Percentiles rank a stretch among this genome's conserved stretches.
Evolutionary conservation across 2,113 vertebrate species (phyloP).

Genomic region (Erythrocercus mccallii): DNA sequence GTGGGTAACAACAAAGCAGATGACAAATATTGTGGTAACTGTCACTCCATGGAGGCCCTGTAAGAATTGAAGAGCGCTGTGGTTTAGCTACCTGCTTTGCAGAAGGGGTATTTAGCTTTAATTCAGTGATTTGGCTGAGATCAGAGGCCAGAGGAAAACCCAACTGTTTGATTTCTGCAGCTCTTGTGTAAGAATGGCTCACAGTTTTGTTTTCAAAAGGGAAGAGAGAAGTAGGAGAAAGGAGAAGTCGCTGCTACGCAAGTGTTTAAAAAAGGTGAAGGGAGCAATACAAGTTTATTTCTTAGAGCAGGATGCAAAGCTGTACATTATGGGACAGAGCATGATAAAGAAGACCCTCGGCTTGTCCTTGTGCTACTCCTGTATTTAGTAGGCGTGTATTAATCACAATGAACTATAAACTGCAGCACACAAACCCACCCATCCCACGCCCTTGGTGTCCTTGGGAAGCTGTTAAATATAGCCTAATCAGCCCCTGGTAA

Average conservation of each 20-base stretch:
- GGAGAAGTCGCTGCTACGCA: neutral
- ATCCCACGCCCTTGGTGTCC: neutral
- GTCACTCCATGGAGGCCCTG: neutral
- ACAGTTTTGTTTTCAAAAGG: neutral
- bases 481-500: neutral
- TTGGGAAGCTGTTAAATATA: conserved; percentile 21
- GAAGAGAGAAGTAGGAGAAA: neutral
- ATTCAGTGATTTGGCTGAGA: neutral
- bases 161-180: neutral
- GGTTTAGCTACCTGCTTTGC: neutral
- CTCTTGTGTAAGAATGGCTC: neutral
- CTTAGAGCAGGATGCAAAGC: neutral
- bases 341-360: neutral
- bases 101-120: neutral
- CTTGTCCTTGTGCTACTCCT: neutral
- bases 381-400: neutral
- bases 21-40: neutral
- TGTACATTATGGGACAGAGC: neutral
- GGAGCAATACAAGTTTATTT: neutral
- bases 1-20: conserved; percentile 21
- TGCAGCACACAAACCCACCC: neutral
- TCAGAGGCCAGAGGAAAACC: neutral
- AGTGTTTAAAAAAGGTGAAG: neutral
- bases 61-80: neutral
- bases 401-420: neutral